Base-by-base conservation (phyloP, 2,888 invertebrate species). In the Muschampia plurimacula region DNA sequence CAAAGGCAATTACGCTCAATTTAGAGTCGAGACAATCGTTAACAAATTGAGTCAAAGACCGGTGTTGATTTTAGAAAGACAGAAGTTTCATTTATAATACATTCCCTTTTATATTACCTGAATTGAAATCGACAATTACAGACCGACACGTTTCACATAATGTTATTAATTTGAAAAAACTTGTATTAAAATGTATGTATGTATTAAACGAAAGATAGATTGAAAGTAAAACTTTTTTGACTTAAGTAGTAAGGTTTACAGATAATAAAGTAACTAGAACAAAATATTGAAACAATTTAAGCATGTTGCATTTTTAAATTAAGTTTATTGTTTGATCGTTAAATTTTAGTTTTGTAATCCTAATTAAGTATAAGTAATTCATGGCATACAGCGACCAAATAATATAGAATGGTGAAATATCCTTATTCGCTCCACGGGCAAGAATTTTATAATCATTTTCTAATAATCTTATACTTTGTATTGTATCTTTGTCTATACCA, bases 371-470 rank as follows among this genome's bases (percentile, higher is more conserved):
- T 74, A 73, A 76, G 72, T 68, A 74, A 73, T 74, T 74, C 79
- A 84, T 75, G 83, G 83, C 85, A 89, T 90, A 89, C 88, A 89
- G 89, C 89, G 84, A 90, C 90, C 90, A 90, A 90, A 90, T 89
- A 89, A 84, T 82, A 82, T 80, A 55, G 77, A 69, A 8, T 44
- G 72, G 72, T 69, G 70, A 55, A 71, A 72, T 71, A 66, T 41
- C 62, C 46, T 44, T 9, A 44, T 44, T 44, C 9, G 13, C n/a
- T 68, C 36, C n/a, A 49, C 22, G 32, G 57, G 64, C 62, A 12
- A 9, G 39, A 12, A 44, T 6, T 41, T 39, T 13, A 1, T 49
- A 7, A 22, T 10, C 12, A 49, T 12, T 39, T 41, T 41, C 13
- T 63, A 46, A 12, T 59, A 0, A 57, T 57, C 2, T 3, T 41